phyloP scores from a whole-genome alignment of 2,888 invertebrate genomes.

The Synanthedon myopaeformis region DNA sequence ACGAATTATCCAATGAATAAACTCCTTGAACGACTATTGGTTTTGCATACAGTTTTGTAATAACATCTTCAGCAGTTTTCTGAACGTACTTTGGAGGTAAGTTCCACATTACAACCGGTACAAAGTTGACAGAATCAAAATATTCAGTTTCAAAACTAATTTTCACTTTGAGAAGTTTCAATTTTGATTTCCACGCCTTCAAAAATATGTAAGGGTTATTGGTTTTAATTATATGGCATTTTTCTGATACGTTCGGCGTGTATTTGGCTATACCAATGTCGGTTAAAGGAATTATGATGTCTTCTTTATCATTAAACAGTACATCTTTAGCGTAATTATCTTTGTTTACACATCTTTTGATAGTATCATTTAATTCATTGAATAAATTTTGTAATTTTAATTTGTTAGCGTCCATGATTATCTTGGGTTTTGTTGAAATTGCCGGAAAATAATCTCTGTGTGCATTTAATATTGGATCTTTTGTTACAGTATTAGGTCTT shows the following conservation, averaged over 20 bases:
- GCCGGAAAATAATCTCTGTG: no score
- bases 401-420: no score
- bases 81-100: neutral
- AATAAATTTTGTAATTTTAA: no score
- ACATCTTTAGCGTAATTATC: neutral
- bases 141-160: conserved; percentile 4
- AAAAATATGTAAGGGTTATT: conserved; percentile 7
- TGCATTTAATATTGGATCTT: no score
- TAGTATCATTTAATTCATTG: neutral
- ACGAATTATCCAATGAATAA: conserved; percentile 1
- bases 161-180: conserved; percentile 7
- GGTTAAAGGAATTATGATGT: conserved; percentile 4
- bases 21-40: neutral
- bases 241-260: neutral
- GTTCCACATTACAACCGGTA: neutral
- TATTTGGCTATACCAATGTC: conserved; percentile 6
- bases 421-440: no score
- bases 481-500: no score
- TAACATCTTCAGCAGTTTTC: neutral
- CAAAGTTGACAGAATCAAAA: neutral
- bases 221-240: conserved; percentile 3
- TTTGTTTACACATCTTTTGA: neutral
- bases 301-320: neutral
- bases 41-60: neutral
- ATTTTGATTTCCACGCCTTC: conserved; percentile 6